Evolutionary conservation across 2,888 invertebrate species (phyloP).

Genomic region (Hedychridium roseum): DNA sequence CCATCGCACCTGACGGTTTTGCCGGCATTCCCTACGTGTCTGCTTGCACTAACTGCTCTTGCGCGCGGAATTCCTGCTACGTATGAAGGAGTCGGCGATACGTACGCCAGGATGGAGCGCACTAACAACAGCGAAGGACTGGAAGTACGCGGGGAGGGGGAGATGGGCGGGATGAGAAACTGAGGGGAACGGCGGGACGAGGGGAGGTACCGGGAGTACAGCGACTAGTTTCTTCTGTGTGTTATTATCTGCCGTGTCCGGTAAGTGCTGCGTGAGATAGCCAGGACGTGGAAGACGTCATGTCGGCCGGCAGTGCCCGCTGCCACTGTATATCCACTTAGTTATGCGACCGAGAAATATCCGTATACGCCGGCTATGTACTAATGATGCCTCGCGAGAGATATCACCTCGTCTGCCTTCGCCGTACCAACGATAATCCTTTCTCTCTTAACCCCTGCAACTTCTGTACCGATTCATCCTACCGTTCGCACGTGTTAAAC

Average conservation of each 20-base stretch:
- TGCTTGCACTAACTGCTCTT: conserved; percentile 37
- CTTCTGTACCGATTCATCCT: not conserved
- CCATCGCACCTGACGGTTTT: conserved; percentile 35
- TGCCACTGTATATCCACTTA: conserved; percentile 22
- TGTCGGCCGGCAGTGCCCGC: conserved; percentile 18
- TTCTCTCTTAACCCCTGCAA: too few relatives aligned
- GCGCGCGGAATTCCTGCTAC: conserved; percentile 35
- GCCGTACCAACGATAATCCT: too few relatives aligned
- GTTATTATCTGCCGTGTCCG: conserved; percentile 47
- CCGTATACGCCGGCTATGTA: conserved; percentile 22
- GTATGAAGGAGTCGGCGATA: conserved; percentile 13
- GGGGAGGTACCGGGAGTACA: conserved; percentile 9
- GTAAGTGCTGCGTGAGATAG: conserved; percentile 39
- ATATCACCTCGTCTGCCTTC: conserved; percentile 1
- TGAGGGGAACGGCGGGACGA: conserved; percentile 15
- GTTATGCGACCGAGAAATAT: conserved; percentile 4
- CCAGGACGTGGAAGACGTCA: conserved; percentile 26
- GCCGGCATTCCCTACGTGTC: conserved; percentile 42
- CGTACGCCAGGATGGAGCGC: not conserved
- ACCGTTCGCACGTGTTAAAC: not conserved
- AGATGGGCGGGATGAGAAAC: conserved; percentile 7
- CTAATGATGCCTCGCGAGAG: conserved; percentile 32
- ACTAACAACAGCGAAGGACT: not conserved
- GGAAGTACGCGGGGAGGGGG: conserved; percentile 13
- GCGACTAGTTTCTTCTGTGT: conserved; percentile 46